Conservation (phyloP, 2,888 invertebrate genomes). For the Pachliopta kotzebuea region DNA sequence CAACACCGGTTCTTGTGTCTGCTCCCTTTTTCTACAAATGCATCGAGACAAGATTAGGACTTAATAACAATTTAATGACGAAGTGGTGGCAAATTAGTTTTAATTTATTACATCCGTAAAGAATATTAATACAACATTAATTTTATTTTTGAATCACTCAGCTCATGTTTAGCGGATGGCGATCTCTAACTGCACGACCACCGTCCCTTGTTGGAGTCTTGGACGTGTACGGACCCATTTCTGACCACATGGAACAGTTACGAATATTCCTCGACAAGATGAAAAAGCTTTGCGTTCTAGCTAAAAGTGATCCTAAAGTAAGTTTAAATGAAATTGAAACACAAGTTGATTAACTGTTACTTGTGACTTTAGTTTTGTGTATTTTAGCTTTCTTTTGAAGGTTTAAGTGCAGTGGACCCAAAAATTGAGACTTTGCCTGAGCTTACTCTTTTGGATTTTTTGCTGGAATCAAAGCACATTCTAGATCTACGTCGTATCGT, state of each 20-base stretch:
- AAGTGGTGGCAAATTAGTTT: too few relatives aligned
- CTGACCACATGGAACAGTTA: slow-evolving; percentile 66
- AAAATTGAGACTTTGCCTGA: slow-evolving; percentile 72
- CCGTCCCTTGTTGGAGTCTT: slow-evolving; percentile 70
- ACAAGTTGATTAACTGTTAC: too few relatives aligned
- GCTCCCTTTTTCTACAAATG: too few relatives aligned
- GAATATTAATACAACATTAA: too few relatives aligned
- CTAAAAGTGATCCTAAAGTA: slow-evolving; percentile 48
- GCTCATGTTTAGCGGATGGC: slow-evolving; percentile 57
- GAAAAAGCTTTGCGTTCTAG: slow-evolving; percentile 49
- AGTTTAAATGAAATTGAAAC: slow-evolving; percentile 28
- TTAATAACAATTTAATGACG: too few relatives aligned
- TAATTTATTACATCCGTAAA: too few relatives aligned
- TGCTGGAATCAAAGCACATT: slow-evolving; percentile 62
- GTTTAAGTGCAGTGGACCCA: slow-evolving; percentile 60
- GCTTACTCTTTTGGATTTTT: slow-evolving; percentile 66
- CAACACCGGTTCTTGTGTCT: too few relatives aligned
- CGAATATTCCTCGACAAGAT: slow-evolving; percentile 64
- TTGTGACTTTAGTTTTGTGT: background rate
- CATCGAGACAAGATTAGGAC: too few relatives aligned
- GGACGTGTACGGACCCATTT: slow-evolving; percentile 52
- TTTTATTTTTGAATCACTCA: slow-evolving; percentile 32
- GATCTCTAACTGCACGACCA: slow-evolving; percentile 58
- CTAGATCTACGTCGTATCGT: slow-evolving; percentile 56
- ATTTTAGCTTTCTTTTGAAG: slow-evolving; percentile 60